These are phyloP conservation scores for Tenthredo distinguenda DNA, from an alignment of 2,888 invertebrate genomes.

Conservation along the genomic window DNA sequence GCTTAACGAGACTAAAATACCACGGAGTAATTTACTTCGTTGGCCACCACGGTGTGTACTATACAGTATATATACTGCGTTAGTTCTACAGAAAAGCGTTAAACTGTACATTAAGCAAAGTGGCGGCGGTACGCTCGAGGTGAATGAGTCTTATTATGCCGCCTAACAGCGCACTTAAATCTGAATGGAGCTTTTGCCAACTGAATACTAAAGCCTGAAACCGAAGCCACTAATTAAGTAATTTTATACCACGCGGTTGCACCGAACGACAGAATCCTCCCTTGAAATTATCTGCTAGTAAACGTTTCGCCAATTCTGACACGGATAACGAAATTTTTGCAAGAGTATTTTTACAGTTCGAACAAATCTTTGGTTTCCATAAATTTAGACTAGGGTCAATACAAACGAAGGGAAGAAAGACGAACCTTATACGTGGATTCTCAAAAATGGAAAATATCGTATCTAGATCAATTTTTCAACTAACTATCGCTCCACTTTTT, in stretches of 20 bases:
- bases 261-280: constrained; percentile 12
- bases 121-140: constrained; percentile 34
- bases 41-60: not conserved
- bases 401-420: not conserved
- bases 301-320: not conserved
- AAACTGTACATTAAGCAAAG: constrained; percentile 47
- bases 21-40: not conserved
- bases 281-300: constrained; percentile 5
- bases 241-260: constrained; percentile 35
- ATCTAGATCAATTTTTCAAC: not conserved
- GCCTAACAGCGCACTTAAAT: constrained; percentile 45
- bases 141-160: constrained; percentile 47
- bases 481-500: not conserved
- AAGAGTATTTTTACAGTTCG: not conserved
- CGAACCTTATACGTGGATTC: not conserved
- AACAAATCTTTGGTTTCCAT: not conserved
- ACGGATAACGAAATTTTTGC: not conserved
- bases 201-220: constrained; percentile 45
- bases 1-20: not conserved
- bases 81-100: constrained; percentile 44
- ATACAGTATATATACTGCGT: not conserved
- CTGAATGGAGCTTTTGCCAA: constrained; percentile 38
- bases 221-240: constrained; percentile 45
- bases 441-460: not conserved
- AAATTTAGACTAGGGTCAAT: not conserved